Evolutionary conservation across 2,888 invertebrate species (phyloP).

Genomic region (Cryptus armator): DNA sequence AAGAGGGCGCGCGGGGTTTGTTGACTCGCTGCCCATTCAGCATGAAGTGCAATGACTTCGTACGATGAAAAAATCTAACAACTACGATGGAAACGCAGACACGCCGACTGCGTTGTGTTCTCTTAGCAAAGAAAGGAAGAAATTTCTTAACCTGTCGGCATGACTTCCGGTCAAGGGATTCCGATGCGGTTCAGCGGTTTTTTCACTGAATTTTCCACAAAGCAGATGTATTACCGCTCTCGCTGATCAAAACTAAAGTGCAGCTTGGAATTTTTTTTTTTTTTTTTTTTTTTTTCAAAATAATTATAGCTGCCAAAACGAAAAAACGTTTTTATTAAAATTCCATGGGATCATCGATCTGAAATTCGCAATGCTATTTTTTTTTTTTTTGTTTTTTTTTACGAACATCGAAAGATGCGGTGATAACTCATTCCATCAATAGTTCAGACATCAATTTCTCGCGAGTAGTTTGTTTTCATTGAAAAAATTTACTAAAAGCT

Average conservation of each 20-base stretch:
- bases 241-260: background rate
- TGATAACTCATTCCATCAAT: too few relatives aligned
- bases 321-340: too few relatives aligned
- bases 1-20: constrained; percentile 75
- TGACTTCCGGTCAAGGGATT: constrained; percentile 65
- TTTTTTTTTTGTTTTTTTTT: too few relatives aligned
- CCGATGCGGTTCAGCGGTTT: constrained; percentile 48
- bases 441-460: background rate
- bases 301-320: too few relatives aligned
- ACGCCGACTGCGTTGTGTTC: constrained; percentile 6
- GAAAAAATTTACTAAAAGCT: background rate
- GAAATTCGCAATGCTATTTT: too few relatives aligned
- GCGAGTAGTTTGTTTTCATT: background rate
- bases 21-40: constrained; percentile 84
- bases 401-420: too few relatives aligned
- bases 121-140: constrained; percentile 28
- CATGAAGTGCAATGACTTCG: constrained; percentile 84
- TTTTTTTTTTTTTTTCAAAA: too few relatives aligned
- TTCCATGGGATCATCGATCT: too few relatives aligned
- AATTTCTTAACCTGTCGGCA: constrained; percentile 40
- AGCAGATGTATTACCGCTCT: background rate
- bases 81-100: constrained; percentile 48
- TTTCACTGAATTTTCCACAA: constrained; percentile 14
- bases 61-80: constrained; percentile 82
- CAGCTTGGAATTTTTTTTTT: background rate